Conservation (phyloP, 2,797 vertebrate species). For the Rhabdophis nuchalis region DNA sequence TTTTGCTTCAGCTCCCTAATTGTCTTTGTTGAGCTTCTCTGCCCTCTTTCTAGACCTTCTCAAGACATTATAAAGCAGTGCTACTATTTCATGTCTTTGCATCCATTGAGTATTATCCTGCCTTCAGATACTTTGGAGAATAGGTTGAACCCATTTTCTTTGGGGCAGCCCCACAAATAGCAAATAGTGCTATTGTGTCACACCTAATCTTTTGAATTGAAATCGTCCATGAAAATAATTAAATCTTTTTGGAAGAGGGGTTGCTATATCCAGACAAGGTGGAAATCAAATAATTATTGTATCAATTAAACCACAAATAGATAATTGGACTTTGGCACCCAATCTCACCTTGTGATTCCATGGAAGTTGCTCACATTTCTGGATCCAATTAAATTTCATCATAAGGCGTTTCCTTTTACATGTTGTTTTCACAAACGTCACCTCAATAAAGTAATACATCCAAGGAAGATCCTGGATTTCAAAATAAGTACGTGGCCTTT, state of each 20-base stretch:
- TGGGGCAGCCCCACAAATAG: too few relatives aligned
- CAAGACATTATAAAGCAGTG: too few relatives aligned
- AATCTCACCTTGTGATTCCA: background rate
- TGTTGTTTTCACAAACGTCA: background rate
- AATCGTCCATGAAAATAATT: background rate
- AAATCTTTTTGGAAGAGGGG: background rate
- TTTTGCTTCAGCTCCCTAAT: too few relatives aligned
- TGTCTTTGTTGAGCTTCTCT: fast-evolving
- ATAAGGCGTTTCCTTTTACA: fast-evolving
- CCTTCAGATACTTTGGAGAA: too few relatives aligned
- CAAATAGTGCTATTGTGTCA: fast-evolving
- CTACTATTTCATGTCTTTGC: too few relatives aligned
- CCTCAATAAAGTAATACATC: background rate
- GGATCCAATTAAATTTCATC: fast-evolving
- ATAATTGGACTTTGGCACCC: background rate
- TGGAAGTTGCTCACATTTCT: fast-evolving
- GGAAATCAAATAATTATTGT: too few relatives aligned
- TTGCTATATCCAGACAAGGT: background rate
- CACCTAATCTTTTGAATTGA: background rate
- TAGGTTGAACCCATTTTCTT: too few relatives aligned
- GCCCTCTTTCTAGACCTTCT: too few relatives aligned
- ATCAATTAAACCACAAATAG: too few relatives aligned
- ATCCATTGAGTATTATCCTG: too few relatives aligned
- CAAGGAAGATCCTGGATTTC: background rate
- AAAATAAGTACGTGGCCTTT: too few relatives aligned